Conservation (phyloP, 2,797 vertebrate genomes). For the Myotis myotis region DNA sequence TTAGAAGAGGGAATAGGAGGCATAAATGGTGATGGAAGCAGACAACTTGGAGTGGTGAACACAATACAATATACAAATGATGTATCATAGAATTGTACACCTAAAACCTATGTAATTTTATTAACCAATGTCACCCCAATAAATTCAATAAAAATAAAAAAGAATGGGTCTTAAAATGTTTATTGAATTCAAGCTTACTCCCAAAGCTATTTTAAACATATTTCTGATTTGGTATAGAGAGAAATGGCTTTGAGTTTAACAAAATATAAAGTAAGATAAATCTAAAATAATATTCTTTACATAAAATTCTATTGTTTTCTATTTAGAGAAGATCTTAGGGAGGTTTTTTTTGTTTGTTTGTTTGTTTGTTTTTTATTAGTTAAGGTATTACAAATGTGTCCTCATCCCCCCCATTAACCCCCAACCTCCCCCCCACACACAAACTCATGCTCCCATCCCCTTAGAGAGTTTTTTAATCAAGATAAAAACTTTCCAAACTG, state of each 20-base stretch:
- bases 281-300: background rate
- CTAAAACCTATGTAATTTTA: background rate
- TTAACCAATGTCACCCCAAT: background rate
- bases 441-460: too few species aligned
- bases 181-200: background rate
- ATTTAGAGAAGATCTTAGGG: background rate
- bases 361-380: too few species aligned
- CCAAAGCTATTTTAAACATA: background rate
- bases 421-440: too few species aligned
- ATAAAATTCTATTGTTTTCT: background rate
- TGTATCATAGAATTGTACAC: background rate
- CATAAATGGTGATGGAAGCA: background rate
- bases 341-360: too few species aligned
- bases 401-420: too few species aligned
- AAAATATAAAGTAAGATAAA: background rate
- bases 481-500: background rate
- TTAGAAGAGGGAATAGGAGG: background rate
- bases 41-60: background rate
- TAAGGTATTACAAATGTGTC: too few species aligned
- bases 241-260: background rate
- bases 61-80: background rate
- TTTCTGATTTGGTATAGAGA: background rate
- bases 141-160: background rate
- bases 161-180: background rate
- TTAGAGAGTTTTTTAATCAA: background rate